phyloP scores from a whole-genome alignment of 2,113 vertebrate species.

The Sphyrna mokarran region DNA sequence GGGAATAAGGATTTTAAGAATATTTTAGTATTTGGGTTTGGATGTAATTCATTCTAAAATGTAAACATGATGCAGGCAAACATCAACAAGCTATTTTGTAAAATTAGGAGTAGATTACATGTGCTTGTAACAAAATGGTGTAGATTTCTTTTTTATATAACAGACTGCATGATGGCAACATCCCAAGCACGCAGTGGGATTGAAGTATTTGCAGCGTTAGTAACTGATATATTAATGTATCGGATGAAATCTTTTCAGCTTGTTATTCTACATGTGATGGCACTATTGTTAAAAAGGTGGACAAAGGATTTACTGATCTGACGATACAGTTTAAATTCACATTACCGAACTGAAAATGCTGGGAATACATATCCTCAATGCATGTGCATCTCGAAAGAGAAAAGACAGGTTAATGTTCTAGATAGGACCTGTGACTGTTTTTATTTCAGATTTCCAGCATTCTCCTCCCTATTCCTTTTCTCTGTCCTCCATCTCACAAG shows the following conservation, averaged over 20 bases:
- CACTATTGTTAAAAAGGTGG: neutral
- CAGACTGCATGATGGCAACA: neutral
- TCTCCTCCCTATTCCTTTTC: neutral
- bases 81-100: neutral
- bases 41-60: neutral
- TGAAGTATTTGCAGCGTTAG: neutral
- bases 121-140: neutral
- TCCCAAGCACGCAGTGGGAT: neutral
- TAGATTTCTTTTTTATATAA: neutral
- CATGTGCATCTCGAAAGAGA: neutral
- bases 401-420: neutral
- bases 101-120: neutral
- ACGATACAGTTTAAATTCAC: neutral
- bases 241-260: neutral
- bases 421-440: neutral
- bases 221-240: neutral
- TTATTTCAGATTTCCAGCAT: neutral
- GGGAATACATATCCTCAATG: neutral
- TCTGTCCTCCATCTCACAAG: neutral
- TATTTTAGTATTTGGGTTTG: neutral
- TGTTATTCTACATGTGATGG: neutral
- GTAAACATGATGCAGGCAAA: neutral
- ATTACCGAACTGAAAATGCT: neutral
- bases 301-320: neutral
- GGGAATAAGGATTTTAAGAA: neutral